These are phyloP conservation scores for Andrena bucephala DNA, from an alignment of 2,888 invertebrate species.

Conservation along the genomic window DNA sequence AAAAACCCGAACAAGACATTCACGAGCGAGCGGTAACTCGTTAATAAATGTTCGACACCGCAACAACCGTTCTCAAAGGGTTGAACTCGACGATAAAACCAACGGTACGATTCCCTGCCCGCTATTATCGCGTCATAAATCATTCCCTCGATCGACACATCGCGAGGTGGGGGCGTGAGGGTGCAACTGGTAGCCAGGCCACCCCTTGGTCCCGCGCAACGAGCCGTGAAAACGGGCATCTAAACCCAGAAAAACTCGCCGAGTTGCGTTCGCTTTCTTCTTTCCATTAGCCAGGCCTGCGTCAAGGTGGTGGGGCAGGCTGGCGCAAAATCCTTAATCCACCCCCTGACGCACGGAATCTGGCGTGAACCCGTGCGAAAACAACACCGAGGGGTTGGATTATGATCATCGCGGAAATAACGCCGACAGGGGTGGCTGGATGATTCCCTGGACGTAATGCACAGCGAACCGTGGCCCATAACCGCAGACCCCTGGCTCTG, in stretches of 20 bases:
- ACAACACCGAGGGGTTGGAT: conserved; percentile 49
- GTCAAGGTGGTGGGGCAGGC: background rate
- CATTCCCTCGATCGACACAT: conserved; percentile 49
- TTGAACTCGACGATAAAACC: conserved; percentile 44
- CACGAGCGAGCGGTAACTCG: conserved; percentile 19
- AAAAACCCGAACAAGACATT: conserved; percentile 22
- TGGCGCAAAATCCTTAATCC: conserved; percentile 60
- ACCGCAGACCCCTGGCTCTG: conserved; percentile 43
- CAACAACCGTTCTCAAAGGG: conserved; percentile 31
- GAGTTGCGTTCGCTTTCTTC: conserved; percentile 58
- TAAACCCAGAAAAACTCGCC: conserved; percentile 52
- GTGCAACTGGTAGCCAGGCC: conserved; percentile 3
- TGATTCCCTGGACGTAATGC: conserved; percentile 48
- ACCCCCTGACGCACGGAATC: conserved; percentile 53
- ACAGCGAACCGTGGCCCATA: conserved; percentile 59
- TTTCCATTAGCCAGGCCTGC: conserved; percentile 43
- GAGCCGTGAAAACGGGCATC: conserved; percentile 61
- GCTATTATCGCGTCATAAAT: conserved; percentile 53
- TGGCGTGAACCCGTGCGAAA: conserved; percentile 61
- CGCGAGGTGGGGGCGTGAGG: background rate
- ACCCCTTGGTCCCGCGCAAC: conserved; percentile 54
- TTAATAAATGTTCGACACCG: conserved; percentile 50
- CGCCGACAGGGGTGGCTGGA: conserved; percentile 32
- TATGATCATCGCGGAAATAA: conserved; percentile 62
- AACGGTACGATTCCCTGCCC: conserved; percentile 46